Evolutionary conservation across 2,888 invertebrate genomes (phyloP).

Genomic region (Hylaea fasciaria): DNA sequence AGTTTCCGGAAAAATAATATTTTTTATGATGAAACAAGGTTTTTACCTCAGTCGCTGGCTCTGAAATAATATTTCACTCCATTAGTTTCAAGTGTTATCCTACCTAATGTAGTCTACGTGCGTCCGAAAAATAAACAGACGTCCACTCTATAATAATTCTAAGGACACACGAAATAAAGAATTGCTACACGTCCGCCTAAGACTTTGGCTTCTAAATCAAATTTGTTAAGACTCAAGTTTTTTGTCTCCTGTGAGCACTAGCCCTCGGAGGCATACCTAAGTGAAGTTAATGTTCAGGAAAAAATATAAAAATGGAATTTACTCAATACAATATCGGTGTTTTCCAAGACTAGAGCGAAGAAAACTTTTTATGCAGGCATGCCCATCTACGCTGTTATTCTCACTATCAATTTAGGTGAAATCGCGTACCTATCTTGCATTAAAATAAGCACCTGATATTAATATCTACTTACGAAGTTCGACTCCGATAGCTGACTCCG

Average conservation of each 20-base stretch:
- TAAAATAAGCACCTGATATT: too few relatives aligned
- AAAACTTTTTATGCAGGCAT: too few relatives aligned
- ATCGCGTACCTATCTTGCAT: too few relatives aligned
- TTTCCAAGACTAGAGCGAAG: background rate
- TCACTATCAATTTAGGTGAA: too few relatives aligned
- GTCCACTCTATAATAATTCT: constrained; percentile 34
- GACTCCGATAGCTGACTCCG: too few relatives aligned
- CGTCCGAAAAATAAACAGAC: constrained; percentile 40
- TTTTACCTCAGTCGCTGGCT: constrained; percentile 4
- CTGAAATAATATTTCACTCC: constrained; percentile 26
- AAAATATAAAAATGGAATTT: constrained; percentile 38
- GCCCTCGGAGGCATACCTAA: constrained; percentile 38
- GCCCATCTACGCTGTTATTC: too few relatives aligned
- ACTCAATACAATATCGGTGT: background rate
- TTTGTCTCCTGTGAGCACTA: constrained; percentile 38
- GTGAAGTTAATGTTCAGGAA: constrained; percentile 48
- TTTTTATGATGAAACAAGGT: too few relatives aligned
- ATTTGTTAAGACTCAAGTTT: constrained; percentile 50
- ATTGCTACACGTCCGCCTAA: constrained; percentile 42
- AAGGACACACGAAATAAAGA: constrained; percentile 34
- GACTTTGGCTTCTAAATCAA: constrained; percentile 49
- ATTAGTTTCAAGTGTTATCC: constrained; percentile 28
- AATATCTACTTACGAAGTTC: too few relatives aligned
- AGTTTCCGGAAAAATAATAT: too few relatives aligned
- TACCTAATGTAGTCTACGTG: constrained; percentile 38